phyloP scores from a whole-genome alignment of 2,888 invertebrate species.

The Lasius fuliginosus region DNA sequence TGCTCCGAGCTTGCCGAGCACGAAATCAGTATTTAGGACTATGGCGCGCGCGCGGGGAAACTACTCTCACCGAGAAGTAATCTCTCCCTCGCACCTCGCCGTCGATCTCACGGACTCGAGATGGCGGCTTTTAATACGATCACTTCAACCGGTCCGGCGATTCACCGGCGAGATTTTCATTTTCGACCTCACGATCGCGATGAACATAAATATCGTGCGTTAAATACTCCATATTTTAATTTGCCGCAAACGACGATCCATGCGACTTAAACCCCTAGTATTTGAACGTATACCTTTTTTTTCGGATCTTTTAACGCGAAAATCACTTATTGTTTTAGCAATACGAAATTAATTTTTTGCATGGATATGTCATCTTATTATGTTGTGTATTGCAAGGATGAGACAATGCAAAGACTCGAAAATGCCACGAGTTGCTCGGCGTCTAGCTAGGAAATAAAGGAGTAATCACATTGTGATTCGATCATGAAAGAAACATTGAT shows the following conservation, averaged over 20 bases:
- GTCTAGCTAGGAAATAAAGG: neutral
- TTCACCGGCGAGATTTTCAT: conserved; percentile 29
- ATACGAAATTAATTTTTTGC: neutral
- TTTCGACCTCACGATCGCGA: conserved; percentile 11
- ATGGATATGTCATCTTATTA: neutral
- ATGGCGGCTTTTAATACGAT: conserved; percentile 29
- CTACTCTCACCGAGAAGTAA: conserved; percentile 44
- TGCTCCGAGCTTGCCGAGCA: conserved; percentile 19
- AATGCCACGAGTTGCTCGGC: neutral
- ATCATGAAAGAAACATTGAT: neutral
- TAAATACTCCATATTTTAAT: conserved; percentile 19
- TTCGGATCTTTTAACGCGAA: neutral
- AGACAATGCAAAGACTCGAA: neutral
- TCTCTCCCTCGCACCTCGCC: conserved; percentile 15
- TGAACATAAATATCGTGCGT: conserved; percentile 1
- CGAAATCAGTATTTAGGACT: conserved; percentile 51
- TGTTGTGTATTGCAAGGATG: neutral
- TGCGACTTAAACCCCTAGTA: neutral
- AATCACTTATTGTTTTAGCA: neutral
- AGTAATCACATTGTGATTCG: neutral
- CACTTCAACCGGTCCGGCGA: conserved; percentile 26
- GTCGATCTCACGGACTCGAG: conserved; percentile 19
- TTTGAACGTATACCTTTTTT: neutral
- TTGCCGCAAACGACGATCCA: conserved; percentile 2
- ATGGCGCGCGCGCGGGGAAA: conserved; percentile 22